A percentile compares a stretch with the other conserved stretches of the same genome.
phyloP scores from a whole-genome alignment of 2,888 invertebrate genomes.

The Drosophila melanocephala region DNA sequence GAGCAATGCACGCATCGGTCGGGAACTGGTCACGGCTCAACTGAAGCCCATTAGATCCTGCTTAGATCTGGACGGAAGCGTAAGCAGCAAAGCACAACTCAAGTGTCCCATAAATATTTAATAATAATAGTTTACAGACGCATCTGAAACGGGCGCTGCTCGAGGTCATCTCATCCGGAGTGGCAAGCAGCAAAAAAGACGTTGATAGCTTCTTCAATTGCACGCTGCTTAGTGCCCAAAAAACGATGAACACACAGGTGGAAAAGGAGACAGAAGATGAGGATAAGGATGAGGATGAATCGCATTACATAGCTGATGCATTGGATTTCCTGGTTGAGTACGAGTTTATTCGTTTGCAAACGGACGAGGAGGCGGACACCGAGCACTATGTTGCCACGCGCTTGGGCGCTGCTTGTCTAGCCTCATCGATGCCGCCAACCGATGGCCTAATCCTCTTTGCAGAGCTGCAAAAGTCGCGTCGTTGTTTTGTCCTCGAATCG shows the following conservation, averaged over 20 bases:
- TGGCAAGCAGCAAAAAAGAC: constrained; percentile 90
- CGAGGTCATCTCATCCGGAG: constrained; percentile 95
- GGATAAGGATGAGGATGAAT: constrained; percentile 27
- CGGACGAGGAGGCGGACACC: constrained; percentile 85
- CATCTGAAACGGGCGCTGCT: constrained; percentile 91
- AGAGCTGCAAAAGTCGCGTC: constrained; percentile 95
- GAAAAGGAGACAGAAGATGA: constrained; percentile 3
- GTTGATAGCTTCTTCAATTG: constrained; percentile 92
- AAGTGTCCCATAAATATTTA: neutral
- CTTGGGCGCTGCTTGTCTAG: constrained; percentile 95
- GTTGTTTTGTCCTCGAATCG: constrained; percentile 95
- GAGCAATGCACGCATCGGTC: constrained; percentile 90
- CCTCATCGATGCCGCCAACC: constrained; percentile 97
- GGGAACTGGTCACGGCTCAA: constrained; percentile 89
- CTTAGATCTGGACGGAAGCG: constrained; percentile 89
- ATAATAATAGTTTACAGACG: constrained; percentile 61
- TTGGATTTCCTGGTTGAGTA: constrained; percentile 91
- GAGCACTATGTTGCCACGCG: constrained; percentile 91
- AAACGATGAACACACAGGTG: constrained; percentile 25
- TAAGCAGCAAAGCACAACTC: constrained; percentile 49
- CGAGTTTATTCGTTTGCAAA: constrained; percentile 92
- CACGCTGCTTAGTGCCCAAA: constrained; percentile 88
- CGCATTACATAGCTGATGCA: constrained; percentile 86
- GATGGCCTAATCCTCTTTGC: constrained; percentile 95
- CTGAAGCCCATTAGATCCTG: constrained; percentile 93